A percentile compares a stretch with the other conserved stretches of the same genome.
phyloP scores from a whole-genome alignment of 2,888 invertebrate genomes.

The Octodonta nipae region DNA sequence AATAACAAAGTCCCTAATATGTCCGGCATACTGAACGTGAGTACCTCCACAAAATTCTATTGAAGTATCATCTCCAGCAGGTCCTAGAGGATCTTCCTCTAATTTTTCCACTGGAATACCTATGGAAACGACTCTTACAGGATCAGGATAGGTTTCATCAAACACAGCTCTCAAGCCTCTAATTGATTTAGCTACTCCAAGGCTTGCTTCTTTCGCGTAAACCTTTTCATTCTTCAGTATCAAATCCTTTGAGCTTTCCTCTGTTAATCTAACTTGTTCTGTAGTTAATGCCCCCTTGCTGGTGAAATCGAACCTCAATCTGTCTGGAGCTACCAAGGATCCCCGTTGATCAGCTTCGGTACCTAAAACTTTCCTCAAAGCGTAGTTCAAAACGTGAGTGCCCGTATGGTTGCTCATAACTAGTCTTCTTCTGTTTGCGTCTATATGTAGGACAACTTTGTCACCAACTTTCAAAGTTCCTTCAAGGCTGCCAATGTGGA shows the following conservation, averaged over 20 bases:
- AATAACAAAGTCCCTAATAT: conserved; percentile 91
- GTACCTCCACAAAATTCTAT: conserved; percentile 99
- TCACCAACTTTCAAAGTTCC: conserved; percentile 77
- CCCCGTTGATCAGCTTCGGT: conserved; percentile 90
- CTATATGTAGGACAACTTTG: conserved; percentile 65
- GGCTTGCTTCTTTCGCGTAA: conserved; percentile 72
- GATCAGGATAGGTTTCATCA: conserved; percentile 97
- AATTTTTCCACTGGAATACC: conserved; percentile 79
- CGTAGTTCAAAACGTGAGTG: conserved; percentile 93
- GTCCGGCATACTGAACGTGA: conserved; percentile 79
- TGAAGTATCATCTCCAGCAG: conserved; percentile 70
- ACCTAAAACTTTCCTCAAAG: conserved; percentile 76
- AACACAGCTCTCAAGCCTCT: conserved; percentile 92
- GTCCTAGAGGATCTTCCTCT: conserved; percentile 70
- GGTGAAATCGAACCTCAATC: conserved; percentile 93
- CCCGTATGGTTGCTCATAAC: conserved; percentile 99
- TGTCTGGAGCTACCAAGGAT: conserved; percentile 92
- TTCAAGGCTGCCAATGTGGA: conserved; percentile 85
- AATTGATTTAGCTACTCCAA: conserved; percentile 77
- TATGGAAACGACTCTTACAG: conserved; percentile 83
- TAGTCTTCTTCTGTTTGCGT: conserved; percentile 67
- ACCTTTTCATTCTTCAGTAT: conserved; percentile 42
- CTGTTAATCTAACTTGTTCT: conserved; percentile 76
- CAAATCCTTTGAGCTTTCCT: conserved; percentile 64
- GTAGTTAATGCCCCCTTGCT: conserved; percentile 83